Evolutionary conservation across 1,140 invertebrate genomes (phyloP), one percentile per base, ranked within the genome.

Genomic region (Lerema accius): DNA sequence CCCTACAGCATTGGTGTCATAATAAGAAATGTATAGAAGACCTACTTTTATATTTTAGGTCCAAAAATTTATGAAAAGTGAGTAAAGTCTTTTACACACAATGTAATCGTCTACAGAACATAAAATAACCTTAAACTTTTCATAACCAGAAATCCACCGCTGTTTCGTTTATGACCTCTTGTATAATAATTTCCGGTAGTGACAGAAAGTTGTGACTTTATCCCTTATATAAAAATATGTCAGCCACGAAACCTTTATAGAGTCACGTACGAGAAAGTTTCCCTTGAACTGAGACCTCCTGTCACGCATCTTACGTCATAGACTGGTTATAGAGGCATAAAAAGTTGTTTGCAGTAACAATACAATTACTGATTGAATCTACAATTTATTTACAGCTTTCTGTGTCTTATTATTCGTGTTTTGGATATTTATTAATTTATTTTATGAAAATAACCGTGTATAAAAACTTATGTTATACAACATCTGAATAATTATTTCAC

Each of bases 221-320:
- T 49, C 14, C 46, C 13, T 26, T 14, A 32, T 26, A 49, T 49
- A 49, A 49, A 49, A 49, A 16, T 39, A 28, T 50, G 9, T 4
- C 46, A 50, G 28, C 13, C 28, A 28, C 48, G 14, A 14, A 15
- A 50, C 11, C 19, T 49, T 49, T 42, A 45, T 56, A 32, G 39
- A 55, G 26, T 42, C 51, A 15, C 53, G 37, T 40, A 56, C 15
- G 28, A 56, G 40, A 40, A 56, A 56, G 14, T 56, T 56, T 28
- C 14, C 28, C 7, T n/a, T 19, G 23, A 56, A 45, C 13, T 23
- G 53, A 43, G 19, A 35, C 9, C 40, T 43, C 11, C 43, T 56
- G 53, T 56, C 53, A 56, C 53, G 53, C 53, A 13, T 43, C 14
- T 56, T 45, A 32, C 23, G 13, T 56, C 40, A 28, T 32, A 7